Conservation (phyloP, 2,888 invertebrate species). For the Emesis furor region DNA sequence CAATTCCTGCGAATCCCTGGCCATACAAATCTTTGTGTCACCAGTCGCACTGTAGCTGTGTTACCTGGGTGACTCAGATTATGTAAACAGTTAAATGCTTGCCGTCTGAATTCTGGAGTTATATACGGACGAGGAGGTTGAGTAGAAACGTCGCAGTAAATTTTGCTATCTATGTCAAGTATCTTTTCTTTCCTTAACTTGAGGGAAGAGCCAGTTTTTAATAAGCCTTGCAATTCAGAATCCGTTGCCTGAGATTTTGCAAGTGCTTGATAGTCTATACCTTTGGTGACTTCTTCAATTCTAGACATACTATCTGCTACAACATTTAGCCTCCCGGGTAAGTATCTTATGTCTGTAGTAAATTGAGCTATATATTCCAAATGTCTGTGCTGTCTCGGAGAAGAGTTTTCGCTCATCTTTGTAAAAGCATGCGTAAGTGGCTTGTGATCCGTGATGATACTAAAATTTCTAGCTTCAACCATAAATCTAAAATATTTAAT, state of each 20-base stretch:
- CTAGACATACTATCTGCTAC: constrained; percentile 77
- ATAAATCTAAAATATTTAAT: constrained; percentile 79
- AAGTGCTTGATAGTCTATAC: constrained; percentile 57
- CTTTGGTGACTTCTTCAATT: constrained; percentile 49
- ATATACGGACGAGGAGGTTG: constrained; percentile 39
- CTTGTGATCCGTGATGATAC: constrained; percentile 62
- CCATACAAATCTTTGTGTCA: constrained; percentile 79
- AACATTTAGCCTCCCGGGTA: constrained; percentile 76
- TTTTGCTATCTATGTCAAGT: constrained; percentile 4
- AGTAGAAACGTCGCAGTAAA: constrained; percentile 44
- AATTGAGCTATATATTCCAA: constrained; percentile 79
- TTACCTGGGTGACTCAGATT: constrained; percentile 69
- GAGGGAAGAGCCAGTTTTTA: constrained; percentile 45
- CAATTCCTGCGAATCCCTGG: constrained; percentile 78
- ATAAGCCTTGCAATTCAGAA: constrained; percentile 54
- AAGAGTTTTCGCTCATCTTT: constrained; percentile 76
- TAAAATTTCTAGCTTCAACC: constrained; percentile 79
- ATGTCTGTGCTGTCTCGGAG: constrained; percentile 78
- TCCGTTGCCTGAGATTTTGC: constrained; percentile 62
- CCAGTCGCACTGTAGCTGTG: constrained; percentile 60
- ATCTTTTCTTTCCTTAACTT: constrained; percentile 48
- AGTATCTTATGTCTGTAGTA: constrained; percentile 78
- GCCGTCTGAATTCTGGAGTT: constrained; percentile 40
- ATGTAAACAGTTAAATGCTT: constrained; percentile 68
- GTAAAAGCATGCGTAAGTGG: constrained; percentile 77